These are phyloP conservation scores for Agriopis aurantiaria DNA, from an alignment of 2,888 invertebrate genomes.

Conservation along the genomic window DNA sequence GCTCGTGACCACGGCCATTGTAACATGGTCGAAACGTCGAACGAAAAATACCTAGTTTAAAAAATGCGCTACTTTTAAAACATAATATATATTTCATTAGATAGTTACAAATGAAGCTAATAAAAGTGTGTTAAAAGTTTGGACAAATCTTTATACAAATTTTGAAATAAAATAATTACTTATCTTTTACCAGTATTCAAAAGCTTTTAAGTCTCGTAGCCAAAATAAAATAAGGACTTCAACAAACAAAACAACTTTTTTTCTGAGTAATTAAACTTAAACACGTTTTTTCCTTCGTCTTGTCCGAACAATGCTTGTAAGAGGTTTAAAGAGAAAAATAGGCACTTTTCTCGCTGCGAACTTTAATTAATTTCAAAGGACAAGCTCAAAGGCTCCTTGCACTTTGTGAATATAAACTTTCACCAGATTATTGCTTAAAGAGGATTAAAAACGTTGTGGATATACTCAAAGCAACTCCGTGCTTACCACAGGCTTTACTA, in stretches of 20 bases:
- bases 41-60: too few relatives aligned
- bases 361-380: constrained; percentile 32
- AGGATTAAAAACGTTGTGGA: constrained; percentile 17
- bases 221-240: constrained; percentile 16
- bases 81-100: too few relatives aligned
- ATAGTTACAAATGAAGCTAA: too few relatives aligned
- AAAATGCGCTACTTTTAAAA: too few relatives aligned
- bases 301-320: constrained; percentile 20
- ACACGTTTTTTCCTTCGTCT: constrained; percentile 17
- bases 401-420: constrained; percentile 24
- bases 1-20: too few relatives aligned
- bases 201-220: neutral
- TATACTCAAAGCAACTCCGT: neutral
- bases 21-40: too few relatives aligned
- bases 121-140: too few relatives aligned
- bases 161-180: too few relatives aligned
- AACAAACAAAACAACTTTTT: constrained; percentile 21
- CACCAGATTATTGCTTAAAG: constrained; percentile 12
- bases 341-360: constrained; percentile 13
- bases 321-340: constrained; percentile 23
- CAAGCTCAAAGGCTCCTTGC: constrained; percentile 26
- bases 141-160: too few relatives aligned
- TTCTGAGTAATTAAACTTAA: constrained; percentile 15
- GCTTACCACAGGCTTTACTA: neutral
- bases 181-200: neutral